Base-by-base conservation (phyloP, 1,140 invertebrate species). In the Zaprionus taronus region DNA sequence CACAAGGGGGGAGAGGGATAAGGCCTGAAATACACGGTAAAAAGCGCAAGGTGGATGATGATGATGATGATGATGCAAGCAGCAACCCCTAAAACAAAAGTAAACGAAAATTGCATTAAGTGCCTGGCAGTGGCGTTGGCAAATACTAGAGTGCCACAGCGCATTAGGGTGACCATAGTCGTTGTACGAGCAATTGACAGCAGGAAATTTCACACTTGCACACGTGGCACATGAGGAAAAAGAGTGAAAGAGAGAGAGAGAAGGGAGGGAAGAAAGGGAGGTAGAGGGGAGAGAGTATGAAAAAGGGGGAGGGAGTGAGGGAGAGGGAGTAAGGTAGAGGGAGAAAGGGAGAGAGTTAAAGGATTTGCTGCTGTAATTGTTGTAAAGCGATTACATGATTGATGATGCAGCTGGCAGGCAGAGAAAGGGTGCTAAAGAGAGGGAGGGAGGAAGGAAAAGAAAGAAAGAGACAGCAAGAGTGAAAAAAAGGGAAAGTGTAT, bases 11-110 rank as follows among this genome's bases (percentile, higher is more conserved):
- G n/a, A 38, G 7, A 7, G 5, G 72, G 58, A 51, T 7, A 68
- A 34, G 17, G 28, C 9, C 15, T 12, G n/a, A n/a, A 26, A 72
- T 11, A 62, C 5, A 38, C 14, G 36, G n/a, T 36, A 65, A 87
- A 87, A 83, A 87, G 83, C 83, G 83, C 83, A 87, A 87, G 84
- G 83, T 87, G 83, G 84, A 87, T 80, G 84, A 89, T 87, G 84
- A 69, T 20, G 84, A 69, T 20, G 20, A 20, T 41, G 41, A 60
- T 28, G 12, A 53, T 77, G 51, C 47, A 38, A 47, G 38, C 38
- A 44, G 73, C 84, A 87, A 67, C 84, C 84, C 84, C 63, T 89
- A 81, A 87, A 89, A 78, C 56, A 84, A 85, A 82, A 58, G 56
- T 36, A 64, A 68, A 55, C 56, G 72, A 77, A 81, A 87, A 84